These are phyloP conservation scores for Heteromyza rotundicornis DNA, from an alignment of 2,888 invertebrate genomes.

Conservation along the genomic window DNA sequence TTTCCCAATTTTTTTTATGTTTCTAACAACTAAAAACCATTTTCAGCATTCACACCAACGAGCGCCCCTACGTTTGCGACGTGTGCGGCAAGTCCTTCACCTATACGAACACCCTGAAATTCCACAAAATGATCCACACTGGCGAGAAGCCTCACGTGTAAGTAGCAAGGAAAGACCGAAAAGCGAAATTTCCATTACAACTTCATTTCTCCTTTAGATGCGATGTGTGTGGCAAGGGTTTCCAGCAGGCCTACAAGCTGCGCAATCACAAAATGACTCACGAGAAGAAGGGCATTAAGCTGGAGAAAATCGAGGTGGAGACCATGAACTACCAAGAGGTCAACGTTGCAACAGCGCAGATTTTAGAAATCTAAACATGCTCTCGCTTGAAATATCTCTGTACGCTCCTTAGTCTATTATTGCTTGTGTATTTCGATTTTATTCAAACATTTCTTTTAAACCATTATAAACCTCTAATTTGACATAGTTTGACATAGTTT, in stretches of 20 bases:
- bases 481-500: constrained; percentile 32
- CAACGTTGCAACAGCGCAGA: constrained; percentile 37
- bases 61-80: constrained; percentile 57
- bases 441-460: constrained; percentile 28
- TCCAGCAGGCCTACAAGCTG: constrained; percentile 53
- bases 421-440: neutral
- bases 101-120: constrained; percentile 58
- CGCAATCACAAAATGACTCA: constrained; percentile 51
- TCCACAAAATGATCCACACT: constrained; percentile 60
- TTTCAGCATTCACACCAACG: constrained; percentile 58
- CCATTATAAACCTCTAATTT: constrained; percentile 38
- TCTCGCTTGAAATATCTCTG: neutral
- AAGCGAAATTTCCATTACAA: neutral
- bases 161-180: too few species aligned
- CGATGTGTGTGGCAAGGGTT: constrained; percentile 55
- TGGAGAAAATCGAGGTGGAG: constrained; percentile 27
- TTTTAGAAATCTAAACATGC: constrained; percentile 24
- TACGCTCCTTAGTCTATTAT: too few species aligned
- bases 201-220: constrained; percentile 34
- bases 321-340: constrained; percentile 35
- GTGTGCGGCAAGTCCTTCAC: constrained; percentile 59
- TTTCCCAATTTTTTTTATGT: neutral
- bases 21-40: too few species aligned
- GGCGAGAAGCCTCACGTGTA: constrained; percentile 60
- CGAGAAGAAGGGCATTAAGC: constrained; percentile 34